A percentile compares a stretch with the other conserved stretches of the same genome.
phyloP scores from a whole-genome alignment of 2,113 vertebrate genomes.

The Cyanoderma ruficeps region DNA sequence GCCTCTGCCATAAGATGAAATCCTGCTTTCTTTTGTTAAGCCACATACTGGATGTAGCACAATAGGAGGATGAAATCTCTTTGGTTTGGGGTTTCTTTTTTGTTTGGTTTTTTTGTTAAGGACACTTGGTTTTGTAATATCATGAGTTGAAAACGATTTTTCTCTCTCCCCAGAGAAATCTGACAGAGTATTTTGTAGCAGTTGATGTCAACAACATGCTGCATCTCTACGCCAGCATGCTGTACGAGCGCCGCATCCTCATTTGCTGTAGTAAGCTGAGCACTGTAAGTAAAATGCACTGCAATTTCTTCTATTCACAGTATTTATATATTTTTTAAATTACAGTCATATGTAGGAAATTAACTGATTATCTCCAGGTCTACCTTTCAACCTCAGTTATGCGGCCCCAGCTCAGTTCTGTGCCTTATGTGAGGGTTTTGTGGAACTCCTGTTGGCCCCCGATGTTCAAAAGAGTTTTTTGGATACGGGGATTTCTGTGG shows the following conservation, averaged over 20 bases:
- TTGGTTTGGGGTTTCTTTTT: neutral
- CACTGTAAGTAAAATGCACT: constrained; percentile 86
- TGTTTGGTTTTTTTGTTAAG: neutral
- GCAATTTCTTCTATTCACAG: neutral
- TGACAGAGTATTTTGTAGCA: constrained; percentile 98
- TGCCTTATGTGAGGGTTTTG: neutral
- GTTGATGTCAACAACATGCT: constrained; percentile 99
- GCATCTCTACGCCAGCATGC: constrained; percentile 97
- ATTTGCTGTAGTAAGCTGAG: constrained; percentile 96
- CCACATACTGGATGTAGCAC: rapidly evolving
- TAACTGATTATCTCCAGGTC: neutral
- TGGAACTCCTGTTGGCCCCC: neutral
- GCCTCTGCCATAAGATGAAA: neutral
- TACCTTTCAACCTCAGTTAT: neutral
- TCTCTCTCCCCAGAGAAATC: constrained; percentile 87
- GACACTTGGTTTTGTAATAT: neutral
- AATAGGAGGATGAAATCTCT: neutral
- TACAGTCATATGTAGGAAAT: neutral
- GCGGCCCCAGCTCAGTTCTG: neutral
- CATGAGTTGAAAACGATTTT: neutral
- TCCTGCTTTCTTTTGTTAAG: neutral
- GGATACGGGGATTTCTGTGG: neutral
- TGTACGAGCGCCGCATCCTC: constrained; percentile 94
- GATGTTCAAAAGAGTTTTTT: neutral
- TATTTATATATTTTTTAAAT: neutral